These are phyloP conservation scores for Mycteria americana DNA, from an alignment of 2,797 vertebrate genomes.

Conservation along the genomic window DNA sequence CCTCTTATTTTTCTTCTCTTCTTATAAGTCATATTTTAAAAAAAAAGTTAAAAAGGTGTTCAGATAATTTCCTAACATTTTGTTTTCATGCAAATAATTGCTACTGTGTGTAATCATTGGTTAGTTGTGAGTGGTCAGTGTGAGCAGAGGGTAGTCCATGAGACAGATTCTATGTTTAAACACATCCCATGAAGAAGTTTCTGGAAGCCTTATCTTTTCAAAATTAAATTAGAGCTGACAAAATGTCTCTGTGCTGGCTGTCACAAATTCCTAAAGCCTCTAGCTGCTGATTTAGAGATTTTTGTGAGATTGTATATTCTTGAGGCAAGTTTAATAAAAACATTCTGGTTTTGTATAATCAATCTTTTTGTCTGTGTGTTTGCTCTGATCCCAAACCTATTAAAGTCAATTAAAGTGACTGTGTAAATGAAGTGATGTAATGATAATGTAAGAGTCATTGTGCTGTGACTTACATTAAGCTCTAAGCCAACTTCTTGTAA, in stretches of 20 bases:
- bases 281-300: slow-evolving; percentile 15
- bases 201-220: background rate
- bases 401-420: slow-evolving; percentile 51
- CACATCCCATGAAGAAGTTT: background rate
- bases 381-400: slow-evolving; percentile 48
- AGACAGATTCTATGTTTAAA: background rate
- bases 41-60: background rate
- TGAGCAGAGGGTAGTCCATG: background rate
- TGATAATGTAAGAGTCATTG: slow-evolving; percentile 46
- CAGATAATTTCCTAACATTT: background rate
- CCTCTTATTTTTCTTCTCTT: background rate
- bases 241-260: background rate
- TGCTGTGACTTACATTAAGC: slow-evolving; percentile 40
- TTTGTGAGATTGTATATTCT: slow-evolving; percentile 6
- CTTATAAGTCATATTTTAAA: background rate
- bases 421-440: slow-evolving; percentile 56
- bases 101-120: background rate
- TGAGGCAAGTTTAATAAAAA: slow-evolving; percentile 26
- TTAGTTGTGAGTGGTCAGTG: background rate
- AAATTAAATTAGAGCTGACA: slow-evolving; percentile 1
- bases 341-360: slow-evolving; percentile 15
- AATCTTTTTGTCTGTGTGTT: slow-evolving; percentile 49
- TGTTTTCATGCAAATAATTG: background rate
- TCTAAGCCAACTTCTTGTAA: slow-evolving; percentile 23
- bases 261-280: slow-evolving; percentile 8